Evolutionary conservation across 2,888 invertebrate genomes (phyloP), one percentile per base, ranked within the genome.

Genomic region (Gasteruption jaculator): DNA sequence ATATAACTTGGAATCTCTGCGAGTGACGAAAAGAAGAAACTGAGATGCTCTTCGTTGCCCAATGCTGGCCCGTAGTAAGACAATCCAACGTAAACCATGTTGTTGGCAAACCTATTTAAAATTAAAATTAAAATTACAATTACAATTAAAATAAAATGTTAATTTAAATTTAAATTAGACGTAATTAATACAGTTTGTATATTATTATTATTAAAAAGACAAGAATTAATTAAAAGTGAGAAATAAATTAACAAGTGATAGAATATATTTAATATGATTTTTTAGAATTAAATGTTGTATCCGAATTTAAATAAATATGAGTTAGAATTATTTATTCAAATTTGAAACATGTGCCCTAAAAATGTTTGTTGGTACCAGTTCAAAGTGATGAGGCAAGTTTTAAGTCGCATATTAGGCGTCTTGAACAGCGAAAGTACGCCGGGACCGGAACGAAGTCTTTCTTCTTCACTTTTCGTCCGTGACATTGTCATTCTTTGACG

Each of bases 1-100:
- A 92, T 71, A 62, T 91, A 92, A 59, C 91, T 89, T 0, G 92
- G 92, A 54, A 93, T 82, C 72, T 93, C 93, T 4, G 91, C 91
- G 0, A 84, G 80, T 0, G 89, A 88, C 3, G 91, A 89, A 30
- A 93, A 75, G 47, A 91, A 82, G 68, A 93, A 93, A 60, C 91
- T 91, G 58, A 92, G 76, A 71, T 92, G 91, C 58, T 91, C 86
- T 68, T 91, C 87, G 58, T 78, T 86, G 7, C 92, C 92, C 38
- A 93, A 76, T 1, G 90, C 85, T 7, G 92, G 91, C 0, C 91
- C 91, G 58, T 93, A 93, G 63, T 92, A 91, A 53, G 91, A 91
- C 25, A 93, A 75, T 0, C 93, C 93, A 12, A 93, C 86, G 63
- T 93, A 93, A 2, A 92, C 92, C 69, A 88, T 91, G 61, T 91